Evolutionary conservation across 2,888 invertebrate species (phyloP).

Genomic region (Epinotia brunnichana): DNA sequence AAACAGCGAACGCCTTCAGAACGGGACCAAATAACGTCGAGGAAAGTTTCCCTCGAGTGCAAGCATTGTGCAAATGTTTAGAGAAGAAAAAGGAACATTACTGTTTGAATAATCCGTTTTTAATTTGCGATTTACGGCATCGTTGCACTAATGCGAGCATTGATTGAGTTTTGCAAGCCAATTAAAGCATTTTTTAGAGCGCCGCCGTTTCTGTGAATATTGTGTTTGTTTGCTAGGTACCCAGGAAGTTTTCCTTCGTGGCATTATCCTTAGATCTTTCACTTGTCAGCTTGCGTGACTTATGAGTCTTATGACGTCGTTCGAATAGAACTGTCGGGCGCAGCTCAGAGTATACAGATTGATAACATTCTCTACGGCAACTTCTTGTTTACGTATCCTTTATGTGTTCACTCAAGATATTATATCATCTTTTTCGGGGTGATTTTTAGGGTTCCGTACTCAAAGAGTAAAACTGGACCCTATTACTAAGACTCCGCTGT

Average conservation of each 20-base stretch:
- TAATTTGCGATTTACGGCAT: conserved; percentile 27
- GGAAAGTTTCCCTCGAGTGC: conserved; percentile 24
- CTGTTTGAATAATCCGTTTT: conserved; percentile 26
- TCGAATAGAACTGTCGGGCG: conserved; percentile 26
- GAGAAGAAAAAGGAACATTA: conserved; percentile 21
- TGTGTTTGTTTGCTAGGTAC: background rate
- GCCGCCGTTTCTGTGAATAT: background rate
- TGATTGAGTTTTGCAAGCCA: conserved; percentile 8
- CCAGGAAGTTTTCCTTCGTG: conserved; percentile 4
- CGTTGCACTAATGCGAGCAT: conserved; percentile 12
- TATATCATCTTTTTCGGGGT: too few species aligned
- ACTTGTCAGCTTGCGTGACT: conserved; percentile 30
- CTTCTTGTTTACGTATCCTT: too few species aligned
- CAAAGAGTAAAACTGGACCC: too few species aligned
- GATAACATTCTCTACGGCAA: too few species aligned
- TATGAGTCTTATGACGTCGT: conserved; percentile 36
- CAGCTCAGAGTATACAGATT: conserved; percentile 27
- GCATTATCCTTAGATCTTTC: conserved; percentile 28
- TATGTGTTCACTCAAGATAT: too few species aligned
- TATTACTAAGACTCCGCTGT: too few species aligned
- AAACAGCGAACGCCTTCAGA: conserved; percentile 30
- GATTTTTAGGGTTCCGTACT: too few species aligned
- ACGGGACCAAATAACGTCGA: conserved; percentile 24
- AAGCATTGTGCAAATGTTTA: conserved; percentile 29
- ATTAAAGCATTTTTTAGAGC: conserved; percentile 8